Base-by-base conservation (phyloP, 2,888 invertebrate species). In the Brassicogethes aeneus region DNA sequence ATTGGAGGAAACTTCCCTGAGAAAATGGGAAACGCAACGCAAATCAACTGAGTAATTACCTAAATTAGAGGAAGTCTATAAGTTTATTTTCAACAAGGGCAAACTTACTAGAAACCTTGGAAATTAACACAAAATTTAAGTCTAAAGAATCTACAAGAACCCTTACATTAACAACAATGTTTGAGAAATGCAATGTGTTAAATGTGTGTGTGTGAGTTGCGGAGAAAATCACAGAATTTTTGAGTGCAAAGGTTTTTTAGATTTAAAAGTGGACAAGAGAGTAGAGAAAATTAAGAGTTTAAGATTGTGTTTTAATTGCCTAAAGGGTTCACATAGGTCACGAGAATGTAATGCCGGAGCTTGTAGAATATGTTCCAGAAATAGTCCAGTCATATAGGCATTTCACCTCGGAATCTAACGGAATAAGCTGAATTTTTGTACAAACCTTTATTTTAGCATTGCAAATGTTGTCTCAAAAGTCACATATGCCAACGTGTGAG, bases 221-320 rank as follows among this genome's bases (percentile, higher is more conserved):
- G 10, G 10, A 10, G 23, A 23, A 23, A 23, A 23, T 23, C 23
- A 23, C 10, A 23, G 23, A 10, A 10, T 23, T 7, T 10, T 10
- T 7, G 10, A 23, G 7, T 23, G 23, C 10, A 23, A 23, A 23
- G 10, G 23, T 7, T 33, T 33, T 33, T n/a, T 7, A n/a, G 33
- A 12, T 13, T 12, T 33, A 5, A 10, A n/a, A 5, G 12, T 10
- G 33, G 14, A 33, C 7, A 33, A 33, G 12, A 13, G 33, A 33
- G 7, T 12, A 7, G 33, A 33, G 5, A 5, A 8, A 33, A n/a
- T 33, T 5, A 33, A 33, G 12, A 33, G 33, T 12, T 33, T 33
- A 33, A n/a, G 33, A 5, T 33, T 33, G 33, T 33, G 33, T 33
- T 33, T 33, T 12, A 33, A 33, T 12, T 33, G 33, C 14, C 14